phyloP scores from a whole-genome alignment of 2,888 invertebrate genomes.

The Morpho deidamia region DNA sequence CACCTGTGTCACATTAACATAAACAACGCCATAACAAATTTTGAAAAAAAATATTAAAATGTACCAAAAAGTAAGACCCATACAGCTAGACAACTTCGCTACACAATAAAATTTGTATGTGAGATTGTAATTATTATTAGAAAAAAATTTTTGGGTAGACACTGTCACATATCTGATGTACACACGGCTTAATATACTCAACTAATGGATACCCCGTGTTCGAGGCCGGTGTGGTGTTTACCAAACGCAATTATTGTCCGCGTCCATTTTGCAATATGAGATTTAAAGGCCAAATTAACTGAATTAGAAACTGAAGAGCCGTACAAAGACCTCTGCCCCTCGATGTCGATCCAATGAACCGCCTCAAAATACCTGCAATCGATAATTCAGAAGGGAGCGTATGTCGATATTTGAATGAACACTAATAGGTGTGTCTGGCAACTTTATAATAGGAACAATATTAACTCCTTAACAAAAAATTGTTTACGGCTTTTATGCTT shows the following conservation, averaged over 20 bases:
- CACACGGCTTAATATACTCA: conserved; percentile 16
- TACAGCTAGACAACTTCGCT: too few relatives aligned
- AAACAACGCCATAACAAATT: too few relatives aligned
- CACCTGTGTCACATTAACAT: too few relatives aligned
- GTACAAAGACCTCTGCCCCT: conserved; percentile 38
- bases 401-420: conserved; percentile 8
- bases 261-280: conserved; percentile 74
- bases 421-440: conserved; percentile 3
- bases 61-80: too few relatives aligned
- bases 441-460: background rate
- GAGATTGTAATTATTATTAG: too few relatives aligned
- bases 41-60: too few relatives aligned
- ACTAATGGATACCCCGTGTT: conserved; percentile 53
- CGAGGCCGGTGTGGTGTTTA: conserved; percentile 47
- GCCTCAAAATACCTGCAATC: conserved; percentile 15
- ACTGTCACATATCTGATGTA: conserved; percentile 1
- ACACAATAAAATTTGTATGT: too few relatives aligned
- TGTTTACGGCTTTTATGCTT: too few relatives aligned
- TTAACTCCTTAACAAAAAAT: too few relatives aligned
- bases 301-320: conserved; percentile 60
- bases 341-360: conserved; percentile 23
- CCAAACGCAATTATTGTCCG: conserved; percentile 69
- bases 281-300: conserved; percentile 73
- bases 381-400: conserved; percentile 13
- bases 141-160: background rate